Evolutionary conservation across 2,888 invertebrate species (phyloP).

Genomic region (Chrysotoxum bicinctum): DNA sequence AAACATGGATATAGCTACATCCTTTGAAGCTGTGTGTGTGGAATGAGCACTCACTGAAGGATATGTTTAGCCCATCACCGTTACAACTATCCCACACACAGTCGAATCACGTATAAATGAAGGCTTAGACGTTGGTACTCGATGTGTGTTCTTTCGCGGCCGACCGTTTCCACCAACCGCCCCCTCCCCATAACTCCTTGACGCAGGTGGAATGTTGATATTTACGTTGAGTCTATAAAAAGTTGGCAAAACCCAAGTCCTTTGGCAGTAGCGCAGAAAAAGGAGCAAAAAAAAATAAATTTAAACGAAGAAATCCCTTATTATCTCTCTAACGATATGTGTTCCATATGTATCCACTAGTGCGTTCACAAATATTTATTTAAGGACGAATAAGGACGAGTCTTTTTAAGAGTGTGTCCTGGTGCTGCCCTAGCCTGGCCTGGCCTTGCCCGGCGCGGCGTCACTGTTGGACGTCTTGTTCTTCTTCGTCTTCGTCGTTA

Average conservation of each 20-base stretch:
- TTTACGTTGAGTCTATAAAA: conserved; percentile 73
- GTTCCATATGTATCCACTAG: conserved; percentile 69
- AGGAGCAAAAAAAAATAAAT: conserved; percentile 46
- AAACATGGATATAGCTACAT: conserved; percentile 67
- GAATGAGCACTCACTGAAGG: conserved; percentile 44
- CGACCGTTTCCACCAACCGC: conserved; percentile 46
- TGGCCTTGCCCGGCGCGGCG: neutral
- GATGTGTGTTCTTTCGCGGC: conserved; percentile 51
- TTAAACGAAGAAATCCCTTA: conserved; percentile 73
- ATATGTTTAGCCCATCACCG: conserved; percentile 34
- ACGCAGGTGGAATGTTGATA: conserved; percentile 73
- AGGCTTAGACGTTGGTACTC: conserved; percentile 17
- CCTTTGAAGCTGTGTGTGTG: conserved; percentile 56
- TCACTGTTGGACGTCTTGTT: conserved; percentile 50
- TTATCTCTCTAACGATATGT: conserved; percentile 73
- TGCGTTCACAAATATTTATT: conserved; percentile 73
- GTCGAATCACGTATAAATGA: conserved; percentile 53
- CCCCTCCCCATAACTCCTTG: conserved; percentile 69
- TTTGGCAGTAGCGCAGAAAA: conserved; percentile 38
- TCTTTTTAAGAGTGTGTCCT: conserved; percentile 50
- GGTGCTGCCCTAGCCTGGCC: neutral
- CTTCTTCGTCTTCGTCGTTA: neutral
- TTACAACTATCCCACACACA: conserved; percentile 63
- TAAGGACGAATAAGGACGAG: conserved; percentile 67
- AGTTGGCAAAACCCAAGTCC: conserved; percentile 65